Conservation (phyloP, 1,140 invertebrate genomes). For the Papilio machaon region DNA sequence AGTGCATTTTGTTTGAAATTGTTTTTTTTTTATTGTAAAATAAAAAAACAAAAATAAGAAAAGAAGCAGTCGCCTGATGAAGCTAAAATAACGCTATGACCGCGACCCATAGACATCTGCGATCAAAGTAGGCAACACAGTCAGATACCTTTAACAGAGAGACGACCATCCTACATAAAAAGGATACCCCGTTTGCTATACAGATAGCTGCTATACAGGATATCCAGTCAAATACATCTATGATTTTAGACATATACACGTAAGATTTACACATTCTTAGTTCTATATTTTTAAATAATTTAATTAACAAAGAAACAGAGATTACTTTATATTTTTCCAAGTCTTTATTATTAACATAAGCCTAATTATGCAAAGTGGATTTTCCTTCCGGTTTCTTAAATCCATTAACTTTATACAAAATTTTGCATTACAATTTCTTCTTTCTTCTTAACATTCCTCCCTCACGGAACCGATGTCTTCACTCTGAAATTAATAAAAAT, state of each 20-base stretch:
- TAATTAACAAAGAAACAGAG: no score
- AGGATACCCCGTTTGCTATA: background rate
- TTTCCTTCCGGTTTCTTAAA: background rate
- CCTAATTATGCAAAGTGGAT: background rate
- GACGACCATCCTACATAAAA: background rate
- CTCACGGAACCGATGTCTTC: constrained; percentile 75
- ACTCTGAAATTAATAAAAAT: constrained; percentile 60
- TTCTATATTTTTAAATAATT: no score
- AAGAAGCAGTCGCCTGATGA: no score
- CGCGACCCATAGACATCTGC: no score
- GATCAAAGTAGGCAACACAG: no score
- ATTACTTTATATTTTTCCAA: no score
- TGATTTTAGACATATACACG: no score
- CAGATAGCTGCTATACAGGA: background rate
- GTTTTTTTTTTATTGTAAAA: no score
- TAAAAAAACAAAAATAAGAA: no score
- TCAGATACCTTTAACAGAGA: background rate
- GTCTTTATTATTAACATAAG: background rate
- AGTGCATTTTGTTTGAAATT: no score
- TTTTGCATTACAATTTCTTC: constrained; percentile 64
- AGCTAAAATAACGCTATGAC: no score
- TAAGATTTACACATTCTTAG: no score
- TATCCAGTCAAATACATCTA: background rate
- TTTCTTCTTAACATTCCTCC: constrained; percentile 64
- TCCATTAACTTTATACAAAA: constrained; percentile 54